Conservation (phyloP, 1,140 invertebrate genomes). For the Drosophila athabasca region DNA sequence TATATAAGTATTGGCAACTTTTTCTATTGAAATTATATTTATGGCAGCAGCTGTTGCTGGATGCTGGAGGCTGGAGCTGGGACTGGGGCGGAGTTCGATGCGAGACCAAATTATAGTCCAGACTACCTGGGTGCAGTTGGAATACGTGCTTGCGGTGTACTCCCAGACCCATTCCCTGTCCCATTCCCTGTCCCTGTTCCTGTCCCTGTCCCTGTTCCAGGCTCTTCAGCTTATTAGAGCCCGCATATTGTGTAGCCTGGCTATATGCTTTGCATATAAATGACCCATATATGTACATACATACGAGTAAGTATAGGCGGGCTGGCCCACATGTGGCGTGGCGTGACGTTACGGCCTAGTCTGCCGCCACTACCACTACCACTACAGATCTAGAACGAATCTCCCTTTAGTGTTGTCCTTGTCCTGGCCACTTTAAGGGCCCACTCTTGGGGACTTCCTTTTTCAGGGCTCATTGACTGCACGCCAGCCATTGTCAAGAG, state of each 20-base stretch:
- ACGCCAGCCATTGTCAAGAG: conserved; percentile 16
- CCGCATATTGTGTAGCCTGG: conserved; percentile 63
- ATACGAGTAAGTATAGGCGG: conserved; percentile 10
- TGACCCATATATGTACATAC: conserved; percentile 59
- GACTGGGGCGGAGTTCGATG: conserved; percentile 11
- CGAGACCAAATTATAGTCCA: conserved; percentile 49
- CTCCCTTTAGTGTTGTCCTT: conserved; percentile 48
- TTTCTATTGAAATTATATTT: conserved; percentile 61
- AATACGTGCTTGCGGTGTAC: conserved; percentile 31
- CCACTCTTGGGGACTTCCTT: conserved; percentile 25
- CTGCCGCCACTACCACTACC: not conserved
- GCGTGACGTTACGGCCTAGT: conserved; percentile 14
- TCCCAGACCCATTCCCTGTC: too few species aligned
- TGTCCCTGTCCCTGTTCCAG: not conserved
- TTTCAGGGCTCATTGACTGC: conserved; percentile 58
- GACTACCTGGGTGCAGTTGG: conserved; percentile 43
- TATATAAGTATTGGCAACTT: conserved; percentile 42
- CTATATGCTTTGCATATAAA: conserved; percentile 76
- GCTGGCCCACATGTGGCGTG: conserved; percentile 52
- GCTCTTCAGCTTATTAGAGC: conserved; percentile 61
- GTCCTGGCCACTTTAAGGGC: conserved; percentile 57
- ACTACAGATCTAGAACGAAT: conserved; percentile 28
- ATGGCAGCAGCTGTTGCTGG: conserved; percentile 36
- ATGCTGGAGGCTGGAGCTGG: not conserved
- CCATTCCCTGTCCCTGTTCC: not conserved